These are phyloP conservation scores for Pocillopora meandrina DNA, from an alignment of 92 coral and sea anemone genomes.

Conservation along the genomic window DNA sequence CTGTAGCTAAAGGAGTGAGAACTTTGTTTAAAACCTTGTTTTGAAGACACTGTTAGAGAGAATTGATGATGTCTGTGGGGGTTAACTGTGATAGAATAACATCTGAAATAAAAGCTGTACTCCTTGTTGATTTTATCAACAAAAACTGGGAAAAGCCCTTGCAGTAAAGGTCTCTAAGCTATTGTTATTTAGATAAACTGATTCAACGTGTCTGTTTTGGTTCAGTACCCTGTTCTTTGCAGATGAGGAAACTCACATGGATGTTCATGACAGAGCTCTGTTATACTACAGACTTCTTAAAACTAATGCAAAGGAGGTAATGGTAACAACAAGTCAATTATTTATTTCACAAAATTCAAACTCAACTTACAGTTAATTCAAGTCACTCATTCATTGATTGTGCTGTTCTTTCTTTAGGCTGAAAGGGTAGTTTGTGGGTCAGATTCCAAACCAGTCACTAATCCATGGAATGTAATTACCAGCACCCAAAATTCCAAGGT, in stretches of 20 bases:
- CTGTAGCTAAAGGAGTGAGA: no score
- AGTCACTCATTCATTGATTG: not conserved
- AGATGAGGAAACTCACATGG: constrained; percentile 92
- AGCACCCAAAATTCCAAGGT: constrained; percentile 28
- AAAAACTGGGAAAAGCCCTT: no score
- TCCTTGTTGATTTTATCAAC: no score
- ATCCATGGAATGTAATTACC: constrained; percentile 30
- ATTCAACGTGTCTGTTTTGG: not conserved
- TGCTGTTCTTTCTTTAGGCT: constrained; percentile 49
- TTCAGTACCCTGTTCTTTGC: not conserved
- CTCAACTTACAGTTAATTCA: not conserved
- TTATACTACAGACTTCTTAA: constrained; percentile 90
- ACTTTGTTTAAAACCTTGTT: no score
- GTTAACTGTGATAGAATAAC: no score
- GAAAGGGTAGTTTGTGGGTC: constrained; percentile 84
- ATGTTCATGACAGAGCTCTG: constrained; percentile 95
- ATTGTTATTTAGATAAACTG: no score
- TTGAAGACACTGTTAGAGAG: no score
- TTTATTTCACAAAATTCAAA: not conserved
- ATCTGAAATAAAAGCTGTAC: no score
- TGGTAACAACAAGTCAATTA: not conserved
- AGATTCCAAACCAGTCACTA: constrained; percentile 35
- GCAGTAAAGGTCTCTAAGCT: no score
- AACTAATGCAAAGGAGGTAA: constrained; percentile 71
- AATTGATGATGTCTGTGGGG: no score